These are phyloP conservation scores for Nemotelus nigrinus DNA, from an alignment of 2,888 invertebrate species.

Conservation along the genomic window DNA sequence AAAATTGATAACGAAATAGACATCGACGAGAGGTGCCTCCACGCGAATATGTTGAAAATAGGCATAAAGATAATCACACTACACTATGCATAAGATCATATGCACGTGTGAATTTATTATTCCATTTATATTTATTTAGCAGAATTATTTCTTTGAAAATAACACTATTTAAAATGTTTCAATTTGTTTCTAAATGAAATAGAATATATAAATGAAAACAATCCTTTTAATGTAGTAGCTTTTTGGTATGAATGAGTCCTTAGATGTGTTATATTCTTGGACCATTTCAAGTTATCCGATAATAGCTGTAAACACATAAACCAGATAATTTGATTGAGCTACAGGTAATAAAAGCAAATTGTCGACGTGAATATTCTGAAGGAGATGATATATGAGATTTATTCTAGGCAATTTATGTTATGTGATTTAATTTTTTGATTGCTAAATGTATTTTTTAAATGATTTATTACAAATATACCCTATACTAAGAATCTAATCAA, in stretches of 20 bases:
- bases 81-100: conserved; percentile 7
- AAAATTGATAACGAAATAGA: too few relatives aligned
- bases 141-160: background rate
- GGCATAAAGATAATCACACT: background rate
- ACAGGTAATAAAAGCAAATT: background rate
- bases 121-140: conserved; percentile 26
- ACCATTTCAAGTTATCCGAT: too few relatives aligned
- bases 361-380: background rate
- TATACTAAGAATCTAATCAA: conserved; percentile 37
- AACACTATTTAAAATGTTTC: background rate
- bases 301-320: too few relatives aligned
- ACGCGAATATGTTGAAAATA: background rate
- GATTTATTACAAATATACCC: conserved; percentile 25
- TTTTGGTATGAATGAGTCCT: too few relatives aligned
- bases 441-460: conserved; percentile 19
- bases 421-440: conserved; percentile 35
- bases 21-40: conserved; percentile 16
- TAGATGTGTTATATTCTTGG: background rate
- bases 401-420: conserved; percentile 12
- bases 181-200: too few relatives aligned
- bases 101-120: conserved; percentile 25
- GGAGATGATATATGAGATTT: conserved; percentile 1
- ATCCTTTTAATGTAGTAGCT: too few relatives aligned
- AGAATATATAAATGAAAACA: too few relatives aligned
- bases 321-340: too few relatives aligned